Base-by-base conservation (phyloP, 2,888 invertebrate species). In the Branchipolynoe longqiensis region DNA sequence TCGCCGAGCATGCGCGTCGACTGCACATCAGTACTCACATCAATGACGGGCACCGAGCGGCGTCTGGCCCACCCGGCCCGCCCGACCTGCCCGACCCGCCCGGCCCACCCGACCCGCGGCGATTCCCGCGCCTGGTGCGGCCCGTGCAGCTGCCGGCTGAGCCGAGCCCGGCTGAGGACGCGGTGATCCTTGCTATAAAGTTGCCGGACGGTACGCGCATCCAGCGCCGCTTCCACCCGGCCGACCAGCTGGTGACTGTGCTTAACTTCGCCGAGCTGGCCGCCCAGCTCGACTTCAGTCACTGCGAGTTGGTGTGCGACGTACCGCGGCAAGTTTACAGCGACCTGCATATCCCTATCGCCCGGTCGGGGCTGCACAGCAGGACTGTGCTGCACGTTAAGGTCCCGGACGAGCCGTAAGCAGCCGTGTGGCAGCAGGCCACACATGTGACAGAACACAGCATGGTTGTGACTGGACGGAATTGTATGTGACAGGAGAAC, bases 151-250 rank as follows among this genome's bases (percentile, higher is more conserved):
- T 91, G 54, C 89, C 91, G 1, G 73, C 48, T 14, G 91, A 91
- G 82, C 91, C 90, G 2, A 14, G 28, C 18, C 87, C 86, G 25
- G 74, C 69, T 0, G 91, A 90, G 56, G 58, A 33, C 18, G 69
- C 90, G 64, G 38, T 91, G 54, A 85, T 89, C 54, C 85, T 91
- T 14, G 91, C 91, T 3, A 86, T 91, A 36, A 88, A 89, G 81
- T 85, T 91, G 48, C 91, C 90, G 18, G 89, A 90, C 85, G 90
- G 91, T 18, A 86, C 89, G 64, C 88, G 91, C 83, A 85, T 89
- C 59, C 90, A 90, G 78, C 85, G 90, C 56, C 86, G 88, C 86
- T 91, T 91, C 86, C 85, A 88, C 28, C 88, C 89, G 6, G 33
- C 54, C 31, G 90, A 90, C 48, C 78, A 62, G 25, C 85, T 91